Conservation (phyloP, 1,140 invertebrate genomes). For the Aphis craccivora region DNA sequence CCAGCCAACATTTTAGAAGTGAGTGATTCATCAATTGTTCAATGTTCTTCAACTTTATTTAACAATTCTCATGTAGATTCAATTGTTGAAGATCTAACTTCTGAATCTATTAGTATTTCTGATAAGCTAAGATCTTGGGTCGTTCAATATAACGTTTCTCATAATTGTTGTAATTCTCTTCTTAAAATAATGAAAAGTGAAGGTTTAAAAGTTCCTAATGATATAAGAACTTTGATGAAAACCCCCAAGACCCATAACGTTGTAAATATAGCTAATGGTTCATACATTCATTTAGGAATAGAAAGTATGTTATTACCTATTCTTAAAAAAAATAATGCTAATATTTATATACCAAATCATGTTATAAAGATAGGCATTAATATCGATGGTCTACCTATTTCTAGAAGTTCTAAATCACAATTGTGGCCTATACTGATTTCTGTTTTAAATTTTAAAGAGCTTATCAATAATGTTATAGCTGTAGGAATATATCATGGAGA, state of each 20-base stretch:
- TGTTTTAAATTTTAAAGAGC: conserved; percentile 6
- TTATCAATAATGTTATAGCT: neutral
- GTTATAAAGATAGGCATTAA: conserved; percentile 32
- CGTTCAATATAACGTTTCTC: neutral
- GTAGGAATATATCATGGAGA: neutral
- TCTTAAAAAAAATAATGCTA: conserved; percentile 14
- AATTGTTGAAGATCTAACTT: too few species aligned
- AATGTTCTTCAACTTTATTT: too few species aligned
- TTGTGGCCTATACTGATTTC: neutral
- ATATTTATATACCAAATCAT: neutral
- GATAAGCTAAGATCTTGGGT: neutral
- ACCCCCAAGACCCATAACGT: neutral
- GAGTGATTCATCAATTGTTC: too few species aligned
- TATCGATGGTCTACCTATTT: conserved; percentile 16
- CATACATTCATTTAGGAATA: conserved; percentile 24
- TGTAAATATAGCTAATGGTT: neutral
- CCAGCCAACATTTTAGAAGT: too few species aligned
- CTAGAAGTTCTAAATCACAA: neutral
- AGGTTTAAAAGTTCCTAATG: conserved; percentile 25
- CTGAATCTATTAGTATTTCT: too few species aligned
- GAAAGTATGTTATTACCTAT: conserved; percentile 5
- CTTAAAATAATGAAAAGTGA: conserved; percentile 12
- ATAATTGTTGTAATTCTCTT: neutral
- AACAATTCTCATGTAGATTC: too few species aligned
- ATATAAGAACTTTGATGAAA: conserved; percentile 24